Percentiles rank a stretch among this genome's conserved stretches.
Evolutionary conservation across 2,888 invertebrate genomes (phyloP).

Genomic region (Drosophila birchii): DNA sequence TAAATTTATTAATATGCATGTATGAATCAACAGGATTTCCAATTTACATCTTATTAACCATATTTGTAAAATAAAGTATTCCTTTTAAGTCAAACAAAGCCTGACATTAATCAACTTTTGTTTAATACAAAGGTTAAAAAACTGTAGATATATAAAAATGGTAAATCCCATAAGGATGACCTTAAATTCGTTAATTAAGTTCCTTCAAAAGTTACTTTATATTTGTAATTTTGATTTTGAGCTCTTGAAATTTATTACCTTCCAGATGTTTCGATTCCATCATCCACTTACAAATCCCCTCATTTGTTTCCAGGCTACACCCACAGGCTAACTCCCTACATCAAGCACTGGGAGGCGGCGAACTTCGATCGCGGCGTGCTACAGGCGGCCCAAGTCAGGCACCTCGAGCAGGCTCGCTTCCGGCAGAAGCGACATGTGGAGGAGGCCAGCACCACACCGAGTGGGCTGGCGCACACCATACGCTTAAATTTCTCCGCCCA

Average conservation of each 20-base stretch:
- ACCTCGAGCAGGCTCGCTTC: slow-evolving; percentile 83
- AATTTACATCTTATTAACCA: neutral
- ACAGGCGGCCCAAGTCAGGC: slow-evolving; percentile 83
- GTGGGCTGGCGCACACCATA: slow-evolving; percentile 83
- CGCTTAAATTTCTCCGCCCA: slow-evolving; percentile 85
- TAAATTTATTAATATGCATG: neutral
- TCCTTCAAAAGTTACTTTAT: too few relatives aligned
- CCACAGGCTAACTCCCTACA: slow-evolving; percentile 88
- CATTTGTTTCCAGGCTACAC: slow-evolving; percentile 86
- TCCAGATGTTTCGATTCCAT: neutral
- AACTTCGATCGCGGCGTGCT: slow-evolving; percentile 87
- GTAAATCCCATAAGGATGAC: neutral
- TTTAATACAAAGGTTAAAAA: neutral
- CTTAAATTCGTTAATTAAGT: neutral
- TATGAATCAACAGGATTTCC: neutral
- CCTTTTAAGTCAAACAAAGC: slow-evolving; percentile 1
- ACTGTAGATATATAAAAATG: neutral
- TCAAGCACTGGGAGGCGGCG: slow-evolving; percentile 92
- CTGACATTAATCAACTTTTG: neutral
- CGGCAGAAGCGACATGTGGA: slow-evolving; percentile 83
- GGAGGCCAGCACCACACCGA: slow-evolving; percentile 52
- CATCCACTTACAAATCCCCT: neutral
- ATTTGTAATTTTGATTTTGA: neutral
- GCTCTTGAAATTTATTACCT: neutral
- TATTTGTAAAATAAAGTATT: neutral